Percentiles rank a stretch among this genome's conserved stretches.
Conservation (phyloP, 1,140 invertebrate genomes). For the Pseudomyrmex sp. region DNA sequence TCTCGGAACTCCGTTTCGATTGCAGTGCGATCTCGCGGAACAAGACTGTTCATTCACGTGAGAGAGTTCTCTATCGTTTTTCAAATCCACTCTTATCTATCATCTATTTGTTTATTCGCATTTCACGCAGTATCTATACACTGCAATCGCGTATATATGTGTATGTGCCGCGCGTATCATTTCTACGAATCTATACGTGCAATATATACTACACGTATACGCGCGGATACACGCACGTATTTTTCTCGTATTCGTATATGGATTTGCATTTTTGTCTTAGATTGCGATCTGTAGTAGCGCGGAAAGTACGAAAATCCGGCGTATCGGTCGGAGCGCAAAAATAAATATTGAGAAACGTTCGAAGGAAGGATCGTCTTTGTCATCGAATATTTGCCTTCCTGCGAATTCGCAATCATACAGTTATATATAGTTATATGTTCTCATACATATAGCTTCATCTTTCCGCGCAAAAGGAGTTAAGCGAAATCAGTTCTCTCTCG, state of each 20-base stretch:
- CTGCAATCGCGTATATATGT: neutral
- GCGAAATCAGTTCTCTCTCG: neutral
- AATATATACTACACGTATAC: neutral
- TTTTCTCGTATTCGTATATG: slow-evolving; percentile 10
- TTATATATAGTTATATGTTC: neutral
- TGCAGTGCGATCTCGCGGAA: no score
- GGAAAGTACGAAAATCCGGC: slow-evolving; percentile 27
- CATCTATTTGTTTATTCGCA: slow-evolving; percentile 17
- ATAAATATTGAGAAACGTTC: slow-evolving; percentile 23
- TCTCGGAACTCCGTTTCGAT: neutral
- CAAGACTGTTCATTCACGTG: neutral
- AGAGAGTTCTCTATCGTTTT: neutral
- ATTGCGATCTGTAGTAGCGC: slow-evolving; percentile 3
- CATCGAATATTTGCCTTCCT: slow-evolving; percentile 25
- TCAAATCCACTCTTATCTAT: slow-evolving; percentile 10
- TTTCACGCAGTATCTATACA: neutral
- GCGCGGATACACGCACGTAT: neutral
- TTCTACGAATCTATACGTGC: slow-evolving; percentile 16
- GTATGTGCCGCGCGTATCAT: neutral
- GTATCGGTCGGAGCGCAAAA: slow-evolving; percentile 1
- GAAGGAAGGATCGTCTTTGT: slow-evolving; percentile 5
- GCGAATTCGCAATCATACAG: slow-evolving; percentile 8
- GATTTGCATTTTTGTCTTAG: slow-evolving; percentile 8
- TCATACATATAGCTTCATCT: slow-evolving; percentile 19
- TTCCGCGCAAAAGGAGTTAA: slow-evolving; percentile 23